A percentile compares a stretch with the other conserved stretches of the same genome.
phyloP scores from a whole-genome alignment of 2,797 vertebrate species.

The Enteromius argenteus region DNA sequence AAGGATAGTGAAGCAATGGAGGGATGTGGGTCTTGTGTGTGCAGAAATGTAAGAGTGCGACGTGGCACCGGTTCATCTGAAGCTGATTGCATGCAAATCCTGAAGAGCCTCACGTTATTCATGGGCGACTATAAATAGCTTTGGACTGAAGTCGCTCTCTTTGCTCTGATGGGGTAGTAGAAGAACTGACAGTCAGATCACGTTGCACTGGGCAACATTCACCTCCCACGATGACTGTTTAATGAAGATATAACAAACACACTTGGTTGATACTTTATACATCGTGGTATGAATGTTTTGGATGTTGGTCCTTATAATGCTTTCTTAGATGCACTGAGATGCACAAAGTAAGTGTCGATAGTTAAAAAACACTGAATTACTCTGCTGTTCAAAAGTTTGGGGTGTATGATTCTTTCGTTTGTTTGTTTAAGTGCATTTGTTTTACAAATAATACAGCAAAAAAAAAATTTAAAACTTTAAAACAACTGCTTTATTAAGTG shows the following conservation, averaged over 20 bases:
- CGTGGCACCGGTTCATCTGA: conserved; percentile 61
- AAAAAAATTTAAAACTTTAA: neutral
- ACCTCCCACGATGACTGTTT: conserved; percentile 6
- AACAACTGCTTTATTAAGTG: neutral
- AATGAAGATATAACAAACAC: neutral
- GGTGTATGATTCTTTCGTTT: neutral
- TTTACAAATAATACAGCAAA: neutral
- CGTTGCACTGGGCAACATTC: conserved; percentile 25
- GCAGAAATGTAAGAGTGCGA: conserved; percentile 52
- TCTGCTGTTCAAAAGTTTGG: neutral
- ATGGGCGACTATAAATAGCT: conserved; percentile 69
- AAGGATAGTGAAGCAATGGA: conserved; percentile 11
- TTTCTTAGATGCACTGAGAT: neutral
- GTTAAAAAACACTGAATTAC: neutral
- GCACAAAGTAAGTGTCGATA: neutral
- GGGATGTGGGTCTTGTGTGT: conserved; percentile 54
- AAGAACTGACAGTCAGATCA: conserved; percentile 61
- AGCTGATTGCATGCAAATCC: conserved; percentile 65
- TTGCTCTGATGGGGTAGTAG: conserved; percentile 41
- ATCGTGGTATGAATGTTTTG: neutral
- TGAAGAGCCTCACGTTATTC: conserved; percentile 65
- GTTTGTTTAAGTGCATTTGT: neutral
- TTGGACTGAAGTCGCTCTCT: conserved; percentile 56
- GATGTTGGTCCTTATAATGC: neutral
- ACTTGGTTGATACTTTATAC: neutral